A percentile compares a stretch with the other conserved stretches of the same genome.
Conservation (phyloP, 2,797 vertebrate species). For the Sciurus vulgaris region DNA sequence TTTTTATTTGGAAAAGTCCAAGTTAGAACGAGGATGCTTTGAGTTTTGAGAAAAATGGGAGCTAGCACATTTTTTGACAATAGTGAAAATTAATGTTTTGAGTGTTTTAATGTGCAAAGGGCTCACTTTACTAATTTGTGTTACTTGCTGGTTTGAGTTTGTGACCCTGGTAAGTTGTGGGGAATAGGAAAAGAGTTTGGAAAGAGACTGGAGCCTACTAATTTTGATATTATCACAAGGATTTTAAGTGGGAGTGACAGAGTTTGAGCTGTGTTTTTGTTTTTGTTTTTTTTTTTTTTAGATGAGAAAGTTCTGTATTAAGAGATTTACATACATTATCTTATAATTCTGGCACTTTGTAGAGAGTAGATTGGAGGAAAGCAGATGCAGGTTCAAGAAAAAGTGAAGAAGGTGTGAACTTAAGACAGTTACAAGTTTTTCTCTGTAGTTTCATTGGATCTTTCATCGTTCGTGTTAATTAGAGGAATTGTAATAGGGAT, state of each 20-base stretch:
- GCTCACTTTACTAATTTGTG: neutral
- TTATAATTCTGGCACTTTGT: neutral
- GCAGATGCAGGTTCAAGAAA: neutral
- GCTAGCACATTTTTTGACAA: neutral
- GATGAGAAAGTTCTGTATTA: neutral
- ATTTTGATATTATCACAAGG: neutral
- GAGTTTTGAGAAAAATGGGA: conserved; percentile 38
- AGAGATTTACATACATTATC: neutral
- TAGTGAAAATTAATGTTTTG: conserved; percentile 16
- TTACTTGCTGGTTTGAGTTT: conserved; percentile 45
- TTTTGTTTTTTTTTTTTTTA: neutral
- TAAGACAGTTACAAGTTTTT: neutral
- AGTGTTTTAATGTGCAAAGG: neutral
- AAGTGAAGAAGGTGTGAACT: neutral
- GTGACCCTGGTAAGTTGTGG: neutral
- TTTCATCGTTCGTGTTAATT: neutral
- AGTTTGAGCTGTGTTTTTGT: neutral
- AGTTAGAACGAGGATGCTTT: neutral
- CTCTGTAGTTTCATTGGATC: conserved; percentile 46
- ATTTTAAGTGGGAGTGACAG: neutral
- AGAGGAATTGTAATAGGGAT: conserved; percentile 11
- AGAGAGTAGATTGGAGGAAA: neutral
- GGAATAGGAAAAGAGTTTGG: neutral
- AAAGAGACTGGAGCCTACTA: conserved; percentile 1
- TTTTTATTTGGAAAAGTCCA: conserved; percentile 48